These are phyloP conservation scores for Crossaster papposus DNA, from an alignment of 53 echinoderm and acorn worm species.

Conservation along the genomic window DNA sequence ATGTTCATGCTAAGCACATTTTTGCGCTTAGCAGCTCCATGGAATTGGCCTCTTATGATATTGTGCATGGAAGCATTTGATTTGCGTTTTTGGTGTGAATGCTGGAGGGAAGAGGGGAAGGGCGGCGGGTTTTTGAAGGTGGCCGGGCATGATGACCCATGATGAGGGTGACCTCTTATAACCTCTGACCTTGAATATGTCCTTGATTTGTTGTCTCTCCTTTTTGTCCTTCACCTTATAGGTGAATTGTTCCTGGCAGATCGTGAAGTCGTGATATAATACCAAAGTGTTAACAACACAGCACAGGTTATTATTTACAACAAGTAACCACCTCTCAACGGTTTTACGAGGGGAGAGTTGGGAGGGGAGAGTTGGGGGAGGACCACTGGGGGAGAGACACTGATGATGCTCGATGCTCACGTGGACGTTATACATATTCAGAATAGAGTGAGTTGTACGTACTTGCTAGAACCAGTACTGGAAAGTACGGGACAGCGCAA, in stretches of 20 bases:
- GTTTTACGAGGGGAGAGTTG: no score
- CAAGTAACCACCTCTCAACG: no score
- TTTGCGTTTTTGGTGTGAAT: not conserved
- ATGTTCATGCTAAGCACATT: no score
- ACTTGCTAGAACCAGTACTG: no score
- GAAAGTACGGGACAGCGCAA: no score
- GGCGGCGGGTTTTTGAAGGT: not conserved
- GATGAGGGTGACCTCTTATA: conserved; percentile 32
- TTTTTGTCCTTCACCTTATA: conserved; percentile 77
- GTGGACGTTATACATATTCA: no score
- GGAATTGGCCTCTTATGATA: not conserved
- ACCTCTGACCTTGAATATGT: conserved; percentile 91
- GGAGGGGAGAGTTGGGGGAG: no score
- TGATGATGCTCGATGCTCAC: no score
- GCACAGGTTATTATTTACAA: not conserved
- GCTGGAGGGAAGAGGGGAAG: not conserved
- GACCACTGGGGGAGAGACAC: no score
- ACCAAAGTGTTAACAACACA: not conserved
- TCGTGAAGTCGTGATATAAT: conserved; percentile 8
- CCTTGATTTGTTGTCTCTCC: conserved; percentile 92
- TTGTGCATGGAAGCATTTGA: conserved; percentile 12
- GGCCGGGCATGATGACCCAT: conserved; percentile 11
- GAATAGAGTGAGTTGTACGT: no score
- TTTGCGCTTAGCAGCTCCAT: no score
- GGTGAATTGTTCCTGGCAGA: conserved; percentile 36